Conservation (phyloP, 2,888 invertebrate genomes). For the Antheraea assamensis region DNA sequence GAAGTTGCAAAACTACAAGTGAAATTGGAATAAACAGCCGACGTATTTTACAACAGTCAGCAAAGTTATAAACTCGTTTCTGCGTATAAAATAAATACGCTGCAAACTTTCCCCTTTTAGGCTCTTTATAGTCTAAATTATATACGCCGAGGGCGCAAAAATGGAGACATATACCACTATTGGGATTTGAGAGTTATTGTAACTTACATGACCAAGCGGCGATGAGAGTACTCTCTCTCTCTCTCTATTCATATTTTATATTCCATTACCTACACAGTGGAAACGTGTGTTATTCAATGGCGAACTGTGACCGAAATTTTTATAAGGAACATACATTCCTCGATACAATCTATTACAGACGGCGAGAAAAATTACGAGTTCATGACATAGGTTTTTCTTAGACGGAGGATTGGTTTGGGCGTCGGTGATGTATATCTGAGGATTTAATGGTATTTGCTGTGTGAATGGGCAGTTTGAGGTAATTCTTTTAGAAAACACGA, state of each 20-base stretch:
- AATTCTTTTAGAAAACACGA: slow-evolving; percentile 20
- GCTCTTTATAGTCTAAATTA: slow-evolving; percentile 77
- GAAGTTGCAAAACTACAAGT: slow-evolving; percentile 13
- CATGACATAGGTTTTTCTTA: slow-evolving; percentile 54
- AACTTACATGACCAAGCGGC: slow-evolving; percentile 54
- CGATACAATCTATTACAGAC: slow-evolving; percentile 55
- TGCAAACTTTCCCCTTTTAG: slow-evolving; percentile 69
- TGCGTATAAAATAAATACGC: slow-evolving; percentile 69
- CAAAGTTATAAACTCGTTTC: slow-evolving; percentile 57
- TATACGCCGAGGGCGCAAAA: slow-evolving; percentile 71
- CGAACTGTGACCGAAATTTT: slow-evolving; percentile 44
- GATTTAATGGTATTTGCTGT: slow-evolving; percentile 32
- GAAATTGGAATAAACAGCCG: slow-evolving; percentile 28
- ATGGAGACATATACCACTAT: slow-evolving; percentile 76
- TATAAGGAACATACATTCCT: slow-evolving; percentile 44
- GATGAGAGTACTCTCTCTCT: slow-evolving; percentile 45
- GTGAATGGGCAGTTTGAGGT: slow-evolving; percentile 23
- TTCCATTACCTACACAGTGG: slow-evolving; percentile 51
- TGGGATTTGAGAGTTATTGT: slow-evolving; percentile 70
- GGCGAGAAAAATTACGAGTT: slow-evolving; percentile 56
- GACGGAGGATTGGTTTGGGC: slow-evolving; percentile 31
- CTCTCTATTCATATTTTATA: slow-evolving; percentile 69
- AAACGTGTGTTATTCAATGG: slow-evolving; percentile 60
- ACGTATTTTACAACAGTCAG: slow-evolving; percentile 36
- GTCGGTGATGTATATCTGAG: slow-evolving; percentile 34